Evolutionary conservation across 2,888 invertebrate genomes (phyloP), one percentile per base, ranked within the genome.

Genomic region (Camponotus fellah): DNA sequence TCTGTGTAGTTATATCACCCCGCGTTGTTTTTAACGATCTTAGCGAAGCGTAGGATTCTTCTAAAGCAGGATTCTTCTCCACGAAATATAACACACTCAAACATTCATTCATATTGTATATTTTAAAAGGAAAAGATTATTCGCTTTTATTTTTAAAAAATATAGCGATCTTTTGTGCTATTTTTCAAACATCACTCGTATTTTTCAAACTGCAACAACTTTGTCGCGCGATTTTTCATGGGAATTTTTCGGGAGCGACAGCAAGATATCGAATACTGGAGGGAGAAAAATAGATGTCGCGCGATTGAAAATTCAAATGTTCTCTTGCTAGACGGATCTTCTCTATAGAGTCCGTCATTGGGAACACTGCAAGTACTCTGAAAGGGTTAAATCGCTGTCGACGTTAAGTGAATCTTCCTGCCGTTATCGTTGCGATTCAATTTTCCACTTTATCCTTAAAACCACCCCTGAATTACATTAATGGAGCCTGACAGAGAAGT

Each of bases 401-500:
- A 49, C 80, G 76, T 79, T 72, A 84, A 87, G 82, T 60, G 80
- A 84, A 71, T 76, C 69, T 66, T 71, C 82, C 60, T 49, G 53
- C 34, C 83, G 80, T 81, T 84, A 83, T 71, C 79, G 60, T 62
- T 77, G 71, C 80, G 69, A 88, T 89, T 83, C 85, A 83, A 88
- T 88, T 85, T 87, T 77, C 86, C 75, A 74, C 72, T 72, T 74
- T 76, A 56, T 64, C 84, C 68, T 85, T 86, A 75, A 86, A 86
- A 83, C 72, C 65, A 62, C 40, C 58, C 62, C 46, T 46, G 64
- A 34, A 60, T 65, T 58, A 58, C 72, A 74, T 84, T 85, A 88
- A 88, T 87, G 85, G 87, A 83, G 53, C 72, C 69, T 81, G 84
- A 87, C 85, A 88, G 82, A 68, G 69, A 72, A 65, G 71, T 79